These are phyloP conservation scores for Sebastes itinus DNA, from an alignment of 2,797 vertebrate genomes.

Conservation along the genomic window DNA sequence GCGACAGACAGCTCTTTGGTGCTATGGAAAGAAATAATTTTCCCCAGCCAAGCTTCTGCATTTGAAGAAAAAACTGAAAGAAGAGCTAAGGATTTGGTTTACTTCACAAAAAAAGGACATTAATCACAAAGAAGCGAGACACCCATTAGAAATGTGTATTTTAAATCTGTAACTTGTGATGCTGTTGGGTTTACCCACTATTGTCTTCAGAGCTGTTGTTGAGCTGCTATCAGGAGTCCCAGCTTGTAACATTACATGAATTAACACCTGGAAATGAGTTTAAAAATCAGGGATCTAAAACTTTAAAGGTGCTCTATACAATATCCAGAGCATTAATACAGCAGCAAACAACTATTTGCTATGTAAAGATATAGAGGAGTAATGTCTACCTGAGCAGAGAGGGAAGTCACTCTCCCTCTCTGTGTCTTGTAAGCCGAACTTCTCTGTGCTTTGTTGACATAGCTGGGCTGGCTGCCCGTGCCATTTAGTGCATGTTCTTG, in stretches of 20 bases:
- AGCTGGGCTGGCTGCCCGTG: too few species aligned
- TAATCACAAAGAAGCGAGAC: constrained; percentile 3
- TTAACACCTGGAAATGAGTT: background rate
- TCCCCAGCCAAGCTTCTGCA: background rate
- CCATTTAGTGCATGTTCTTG: too few species aligned
- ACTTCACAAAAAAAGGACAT: background rate
- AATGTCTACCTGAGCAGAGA: too few species aligned
- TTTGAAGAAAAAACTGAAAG: background rate
- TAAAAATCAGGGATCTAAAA: background rate
- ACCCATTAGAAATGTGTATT: constrained; percentile 8
- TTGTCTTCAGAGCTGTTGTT: background rate
- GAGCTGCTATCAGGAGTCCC: background rate
- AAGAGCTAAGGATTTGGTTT: background rate
- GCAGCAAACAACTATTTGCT: background rate
- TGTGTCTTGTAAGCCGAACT: too few species aligned
- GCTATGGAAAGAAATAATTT: constrained; percentile 9
- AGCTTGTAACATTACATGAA: background rate
- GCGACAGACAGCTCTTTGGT: constrained; percentile 19
- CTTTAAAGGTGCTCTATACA: too few species aligned
- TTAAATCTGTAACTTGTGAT: background rate
- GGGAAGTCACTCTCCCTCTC: too few species aligned
- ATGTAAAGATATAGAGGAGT: too few species aligned
- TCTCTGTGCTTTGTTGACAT: background rate
- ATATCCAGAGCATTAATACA: too few species aligned
- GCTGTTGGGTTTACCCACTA: background rate